A percentile compares a stretch with the other conserved stretches of the same genome.
Conservation (phyloP, 2,113 vertebrate species). For the Osmerus mordax region DNA sequence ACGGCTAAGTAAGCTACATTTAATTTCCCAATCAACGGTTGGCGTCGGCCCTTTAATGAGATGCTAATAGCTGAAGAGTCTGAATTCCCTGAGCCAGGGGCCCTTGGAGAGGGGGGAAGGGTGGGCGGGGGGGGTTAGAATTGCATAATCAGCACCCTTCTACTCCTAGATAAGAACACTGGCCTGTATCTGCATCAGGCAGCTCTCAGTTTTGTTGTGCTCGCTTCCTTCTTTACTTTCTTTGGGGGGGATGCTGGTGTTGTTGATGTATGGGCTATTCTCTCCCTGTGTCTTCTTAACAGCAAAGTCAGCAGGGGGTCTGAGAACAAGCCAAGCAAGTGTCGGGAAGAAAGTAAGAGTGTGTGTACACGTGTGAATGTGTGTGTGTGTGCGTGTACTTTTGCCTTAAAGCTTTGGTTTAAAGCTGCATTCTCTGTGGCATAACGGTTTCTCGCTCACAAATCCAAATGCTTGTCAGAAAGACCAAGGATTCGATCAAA, state of each 20-base stretch:
- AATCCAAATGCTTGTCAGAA: not conserved
- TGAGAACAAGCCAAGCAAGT: constrained; percentile 10
- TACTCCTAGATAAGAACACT: constrained; percentile 9
- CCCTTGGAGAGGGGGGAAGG: constrained; percentile 19
- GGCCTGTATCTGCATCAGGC: constrained; percentile 12
- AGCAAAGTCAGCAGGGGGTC: constrained; percentile 19
- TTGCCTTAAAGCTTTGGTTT: not conserved
- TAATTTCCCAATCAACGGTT: constrained; percentile 64
- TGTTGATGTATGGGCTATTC: constrained; percentile 14
- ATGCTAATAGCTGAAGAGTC: constrained; percentile 57
- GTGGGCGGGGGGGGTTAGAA: constrained; percentile 21
- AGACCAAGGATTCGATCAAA: not conserved
- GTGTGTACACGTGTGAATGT: no score
- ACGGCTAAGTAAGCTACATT: constrained; percentile 56
- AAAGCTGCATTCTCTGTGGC: not conserved
- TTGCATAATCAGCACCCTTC: constrained; percentile 31
- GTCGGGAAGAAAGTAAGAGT: not conserved
- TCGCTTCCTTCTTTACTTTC: constrained; percentile 13
- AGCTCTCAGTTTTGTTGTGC: constrained; percentile 16
- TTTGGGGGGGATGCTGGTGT: not conserved
- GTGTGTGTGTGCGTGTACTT: not conserved
- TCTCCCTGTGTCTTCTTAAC: constrained; percentile 24
- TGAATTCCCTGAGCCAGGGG: constrained; percentile 38
- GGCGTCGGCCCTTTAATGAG: constrained; percentile 53
- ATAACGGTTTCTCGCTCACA: not conserved